Evolutionary conservation across 2,113 vertebrate species (phyloP).

Genomic region (Engraulis encrasicolus): DNA sequence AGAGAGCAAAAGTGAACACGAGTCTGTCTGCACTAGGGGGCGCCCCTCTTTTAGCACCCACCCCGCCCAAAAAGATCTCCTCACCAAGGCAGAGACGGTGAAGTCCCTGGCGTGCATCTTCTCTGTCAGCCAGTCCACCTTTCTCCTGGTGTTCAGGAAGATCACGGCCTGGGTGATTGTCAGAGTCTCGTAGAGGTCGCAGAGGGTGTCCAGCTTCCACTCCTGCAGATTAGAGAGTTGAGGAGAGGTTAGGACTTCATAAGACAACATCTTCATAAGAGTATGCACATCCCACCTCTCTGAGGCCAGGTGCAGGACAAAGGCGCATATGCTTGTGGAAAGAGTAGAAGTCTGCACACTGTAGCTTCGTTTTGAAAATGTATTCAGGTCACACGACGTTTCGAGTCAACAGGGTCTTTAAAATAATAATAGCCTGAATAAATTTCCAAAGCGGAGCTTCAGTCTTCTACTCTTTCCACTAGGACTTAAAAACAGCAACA

Average conservation of each 20-base stretch:
- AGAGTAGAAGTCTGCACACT: too few species aligned
- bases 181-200: conserved; percentile 87
- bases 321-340: too few species aligned
- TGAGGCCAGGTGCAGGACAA: too few species aligned
- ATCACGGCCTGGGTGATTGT: conserved; percentile 91
- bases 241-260: neutral
- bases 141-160: conserved; percentile 89
- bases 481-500: too few species aligned
- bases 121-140: conserved; percentile 91
- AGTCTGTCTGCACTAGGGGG: neutral
- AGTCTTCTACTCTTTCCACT: too few species aligned
- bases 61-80: conserved; percentile 50
- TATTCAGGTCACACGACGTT: too few species aligned
- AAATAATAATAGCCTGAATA: too few species aligned
- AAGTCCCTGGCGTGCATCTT: conserved; percentile 92
- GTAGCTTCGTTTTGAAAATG: too few species aligned
- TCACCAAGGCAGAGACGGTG: conserved; percentile 89
- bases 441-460: too few species aligned
- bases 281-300: too few species aligned
- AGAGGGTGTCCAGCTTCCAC: conserved; percentile 90
- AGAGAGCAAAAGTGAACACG: conserved; percentile 8
- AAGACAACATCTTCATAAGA: too few species aligned
- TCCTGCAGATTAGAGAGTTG: conserved; percentile 68
- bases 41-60: neutral
- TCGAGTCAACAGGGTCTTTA: too few species aligned